A percentile compares a stretch with the other conserved stretches of the same genome.
phyloP scores from a whole-genome alignment of 2,797 vertebrate genomes.

The Falco novaeseelandiae region DNA sequence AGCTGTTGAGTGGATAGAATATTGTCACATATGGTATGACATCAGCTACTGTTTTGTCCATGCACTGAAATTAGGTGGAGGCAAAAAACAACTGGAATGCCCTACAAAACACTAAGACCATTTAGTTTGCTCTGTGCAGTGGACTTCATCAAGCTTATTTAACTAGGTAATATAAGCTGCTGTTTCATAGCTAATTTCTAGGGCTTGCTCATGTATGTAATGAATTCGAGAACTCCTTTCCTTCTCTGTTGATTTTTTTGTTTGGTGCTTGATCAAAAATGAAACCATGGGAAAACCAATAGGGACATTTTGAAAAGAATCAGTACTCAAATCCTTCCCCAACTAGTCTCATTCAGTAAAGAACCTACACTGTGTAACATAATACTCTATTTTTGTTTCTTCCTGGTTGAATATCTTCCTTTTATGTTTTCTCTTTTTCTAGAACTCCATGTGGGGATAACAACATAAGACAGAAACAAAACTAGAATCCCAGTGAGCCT shows the following conservation, averaged over 20 bases:
- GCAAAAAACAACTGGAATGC: neutral
- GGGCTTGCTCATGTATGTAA: neutral
- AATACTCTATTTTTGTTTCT: neutral
- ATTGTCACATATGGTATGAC: neutral
- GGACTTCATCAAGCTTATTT: neutral
- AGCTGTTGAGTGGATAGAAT: neutral
- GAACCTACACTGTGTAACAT: neutral
- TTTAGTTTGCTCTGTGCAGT: neutral
- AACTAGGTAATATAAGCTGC: neutral
- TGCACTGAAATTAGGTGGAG: neutral
- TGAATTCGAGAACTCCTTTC: neutral
- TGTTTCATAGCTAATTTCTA: neutral
- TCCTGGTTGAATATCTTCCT: neutral
- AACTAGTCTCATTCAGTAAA: neutral
- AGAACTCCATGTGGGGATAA: neutral
- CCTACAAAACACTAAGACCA: neutral
- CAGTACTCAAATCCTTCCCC: neutral
- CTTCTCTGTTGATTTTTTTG: neutral
- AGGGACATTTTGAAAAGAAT: neutral
- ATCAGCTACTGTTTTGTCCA: neutral
- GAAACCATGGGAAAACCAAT: neutral
- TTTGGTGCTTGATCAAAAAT: neutral
- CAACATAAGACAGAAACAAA: neutral
- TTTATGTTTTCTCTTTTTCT: neutral
- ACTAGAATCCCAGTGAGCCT: neutral